phyloP scores from a whole-genome alignment of 53 echinoderm and acorn worm genomes.

The Temnopleurus reevesii region DNA sequence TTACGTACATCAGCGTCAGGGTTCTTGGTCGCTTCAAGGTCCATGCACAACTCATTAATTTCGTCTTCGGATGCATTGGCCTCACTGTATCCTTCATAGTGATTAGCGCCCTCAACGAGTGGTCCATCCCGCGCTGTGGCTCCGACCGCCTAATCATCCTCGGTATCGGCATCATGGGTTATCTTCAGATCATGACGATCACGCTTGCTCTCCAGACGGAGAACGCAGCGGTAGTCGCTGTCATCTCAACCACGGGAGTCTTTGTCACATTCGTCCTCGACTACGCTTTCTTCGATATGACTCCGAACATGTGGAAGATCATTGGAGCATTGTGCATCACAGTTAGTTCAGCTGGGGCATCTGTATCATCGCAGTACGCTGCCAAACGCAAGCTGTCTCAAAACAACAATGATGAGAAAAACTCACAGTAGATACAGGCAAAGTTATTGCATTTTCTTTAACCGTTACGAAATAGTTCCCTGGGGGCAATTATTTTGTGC shows the following conservation, averaged over 20 bases:
- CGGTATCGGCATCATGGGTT: not conserved
- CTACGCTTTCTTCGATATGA: not conserved
- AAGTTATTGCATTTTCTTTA: too few relatives aligned
- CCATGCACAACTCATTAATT: not conserved
- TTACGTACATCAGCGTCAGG: not conserved
- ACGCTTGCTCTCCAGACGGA: constrained; percentile 29
- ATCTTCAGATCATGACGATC: not conserved
- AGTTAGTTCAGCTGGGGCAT: not conserved
- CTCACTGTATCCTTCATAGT: not conserved
- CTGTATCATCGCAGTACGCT: constrained; percentile 6
- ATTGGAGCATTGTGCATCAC: not conserved
- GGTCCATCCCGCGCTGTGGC: constrained; percentile 20
- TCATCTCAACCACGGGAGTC: not conserved
- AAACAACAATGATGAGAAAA: too few relatives aligned
- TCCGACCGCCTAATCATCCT: not conserved
- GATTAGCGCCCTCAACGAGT: not conserved
- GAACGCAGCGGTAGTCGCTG: not conserved
- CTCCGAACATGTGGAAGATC: not conserved
- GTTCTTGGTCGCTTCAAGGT: not conserved
- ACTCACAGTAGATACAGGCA: too few relatives aligned
- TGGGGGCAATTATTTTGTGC: too few relatives aligned
- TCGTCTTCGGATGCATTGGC: constrained; percentile 7
- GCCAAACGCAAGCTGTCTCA: not conserved
- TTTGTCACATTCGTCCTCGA: not conserved
- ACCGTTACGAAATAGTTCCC: too few relatives aligned